Evolutionary conservation across 2,888 invertebrate genomes (phyloP), one percentile per base, ranked within the genome.

Genomic region (Cancer borealis): DNA sequence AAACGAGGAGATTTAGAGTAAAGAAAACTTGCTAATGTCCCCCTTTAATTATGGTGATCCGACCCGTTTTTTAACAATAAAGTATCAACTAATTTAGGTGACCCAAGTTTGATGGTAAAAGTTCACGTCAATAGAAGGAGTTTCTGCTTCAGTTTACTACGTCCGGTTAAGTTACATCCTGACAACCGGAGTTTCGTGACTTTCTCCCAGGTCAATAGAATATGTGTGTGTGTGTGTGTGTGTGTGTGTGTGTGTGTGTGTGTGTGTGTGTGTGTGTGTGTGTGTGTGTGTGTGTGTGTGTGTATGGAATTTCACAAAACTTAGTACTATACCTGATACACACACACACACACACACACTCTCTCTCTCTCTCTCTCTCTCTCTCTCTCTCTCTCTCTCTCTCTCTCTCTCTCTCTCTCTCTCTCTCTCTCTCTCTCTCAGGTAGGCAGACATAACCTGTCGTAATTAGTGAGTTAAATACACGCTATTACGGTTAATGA

Each of bases 201-300:
- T 73, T 73, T 8, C 73, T 21, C 73, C n/a, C 73, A 12, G 73
- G 73, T 73, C 73, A 73, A 73, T n/a, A 73, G 4, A 73, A 66
- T 21, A 14, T 66, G 66, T 66, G 66, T n/a, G 66, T 66, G 66
- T n/a, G n/a, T n/a, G n/a, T 66, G 21, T 26, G 26, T 26, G 73
- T 73, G 73, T 73, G 73, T 73, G 73, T 73, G 73, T 73, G 73
- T 73, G 73, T 73, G 26, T 73, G 73, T 73, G 73, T 73, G 73
- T 73, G 26, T 73, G 73, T 73, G 73, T 73, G 73, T 73, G 73
- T 73, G 73, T 73, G 73, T 73, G 73, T n/a, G 73, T n/a, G 73
- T n/a, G 66, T 54, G 54, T 54, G 54, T 54, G 54, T 54, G 54
- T 54, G 54, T 54, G 54, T 54, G 54, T 54, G 54, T 54, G 12